phyloP scores from a whole-genome alignment of 2,888 invertebrate genomes.

The Trissolcus japonicus region DNA sequence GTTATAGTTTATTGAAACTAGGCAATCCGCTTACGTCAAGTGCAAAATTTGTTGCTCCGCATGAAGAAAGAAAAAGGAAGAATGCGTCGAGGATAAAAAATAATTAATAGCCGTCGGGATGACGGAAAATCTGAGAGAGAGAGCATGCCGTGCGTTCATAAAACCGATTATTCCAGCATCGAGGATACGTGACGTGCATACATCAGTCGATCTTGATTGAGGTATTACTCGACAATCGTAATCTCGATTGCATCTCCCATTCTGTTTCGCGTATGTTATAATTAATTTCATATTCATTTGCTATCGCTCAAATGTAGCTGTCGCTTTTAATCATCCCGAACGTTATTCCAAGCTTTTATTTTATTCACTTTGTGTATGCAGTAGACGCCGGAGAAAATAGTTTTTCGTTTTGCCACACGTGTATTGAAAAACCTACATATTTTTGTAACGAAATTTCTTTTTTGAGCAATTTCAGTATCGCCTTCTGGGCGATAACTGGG shows the following conservation, averaged over 20 bases:
- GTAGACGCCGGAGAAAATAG: no score
- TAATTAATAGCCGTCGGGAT: constrained; percentile 27
- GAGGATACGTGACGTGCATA: constrained; percentile 45
- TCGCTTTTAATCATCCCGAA: no score
- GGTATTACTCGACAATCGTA: constrained; percentile 39
- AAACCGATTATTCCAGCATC: constrained; percentile 43
- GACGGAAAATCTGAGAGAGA: constrained; percentile 29
- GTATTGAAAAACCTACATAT: no score
- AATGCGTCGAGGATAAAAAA: constrained; percentile 30
- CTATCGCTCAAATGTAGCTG: constrained; percentile 11
- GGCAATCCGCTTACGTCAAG: constrained; percentile 27
- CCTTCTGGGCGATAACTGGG: no score
- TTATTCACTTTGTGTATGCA: no score
- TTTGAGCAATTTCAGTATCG: no score
- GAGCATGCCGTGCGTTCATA: constrained; percentile 23
- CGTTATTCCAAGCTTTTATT: no score
- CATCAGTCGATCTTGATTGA: constrained; percentile 49
- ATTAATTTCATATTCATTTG: constrained; percentile 45
- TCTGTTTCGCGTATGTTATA: constrained; percentile 25
- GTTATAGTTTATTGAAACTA: not conserved
- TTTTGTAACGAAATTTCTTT: no score
- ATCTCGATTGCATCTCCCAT: constrained; percentile 26
- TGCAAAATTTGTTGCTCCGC: constrained; percentile 26
- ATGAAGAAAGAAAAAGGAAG: constrained; percentile 24
- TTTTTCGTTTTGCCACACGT: no score